Base-by-base conservation (phyloP, 2,888 invertebrate species). In the Limnephilus lunatus region DNA sequence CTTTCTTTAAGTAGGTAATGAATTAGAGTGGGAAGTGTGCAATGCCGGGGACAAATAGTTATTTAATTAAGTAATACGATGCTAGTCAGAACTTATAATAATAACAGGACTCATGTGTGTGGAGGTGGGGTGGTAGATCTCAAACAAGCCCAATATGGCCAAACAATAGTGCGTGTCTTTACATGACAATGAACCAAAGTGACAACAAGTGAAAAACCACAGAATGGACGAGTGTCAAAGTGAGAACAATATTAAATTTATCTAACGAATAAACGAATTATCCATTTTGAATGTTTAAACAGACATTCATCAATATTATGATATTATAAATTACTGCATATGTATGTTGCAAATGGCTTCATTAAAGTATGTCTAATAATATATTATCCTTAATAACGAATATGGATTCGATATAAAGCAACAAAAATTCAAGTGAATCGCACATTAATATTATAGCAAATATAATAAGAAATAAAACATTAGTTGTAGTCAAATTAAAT, bases 401-500 rank as follows among this genome's bases (percentile, higher is more conserved):
- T 39, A 81, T 39, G 81, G 44, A 89, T 81, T 81, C 25, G 81
- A 89, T 68, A 89, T 81, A 31, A 88, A 89, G 81, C 81, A 88
- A 53, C 88, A 53, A 53, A 32, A 88, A 85, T 81, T 81, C 44
- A 35, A 89, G 44, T 89, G 81, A 89, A 89, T 39, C 89, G 68
- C 81, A 88, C 48, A 44, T 89, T 81, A 35, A 81, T 53, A 83
- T 82, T 25, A 48, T 48, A 39, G 12, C 86, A n/a, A 87, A 87
- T 87, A n/a, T 87, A 68, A 68, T 68, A 53, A 68, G 85, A 25
- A 85, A 53, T 90, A 89, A 68, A 92, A 89, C n/a, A 39, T 32
- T 92, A 92, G 92, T 83, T 80, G 81, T 92, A 93, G 92, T 89
- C 89, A 89, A 83, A 90, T 88, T 93, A 88, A 92, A 91, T 85